phyloP scores from a whole-genome alignment of 1,140 invertebrate species.

The Ceratina australensis region DNA sequence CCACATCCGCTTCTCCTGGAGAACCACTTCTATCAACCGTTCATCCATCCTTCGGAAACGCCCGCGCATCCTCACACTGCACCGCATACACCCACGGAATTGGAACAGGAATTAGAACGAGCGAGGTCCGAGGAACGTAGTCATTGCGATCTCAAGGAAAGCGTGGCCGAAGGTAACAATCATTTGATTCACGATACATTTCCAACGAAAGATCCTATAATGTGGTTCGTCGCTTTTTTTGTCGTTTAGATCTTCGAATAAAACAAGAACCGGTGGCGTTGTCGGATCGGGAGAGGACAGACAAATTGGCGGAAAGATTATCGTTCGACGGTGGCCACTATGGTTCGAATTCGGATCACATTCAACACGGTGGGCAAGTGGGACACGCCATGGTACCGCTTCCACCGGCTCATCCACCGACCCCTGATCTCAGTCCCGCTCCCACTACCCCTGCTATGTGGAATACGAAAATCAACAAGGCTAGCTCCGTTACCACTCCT shows the following conservation, averaged over 20 bases:
- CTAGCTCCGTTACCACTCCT: constrained; percentile 81
- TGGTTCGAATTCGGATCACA: constrained; percentile 72
- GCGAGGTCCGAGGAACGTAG: constrained; percentile 73
- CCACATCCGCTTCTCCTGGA: constrained; percentile 80
- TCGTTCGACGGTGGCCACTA: constrained; percentile 73
- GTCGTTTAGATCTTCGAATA: constrained; percentile 81
- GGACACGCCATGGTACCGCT: constrained; percentile 66
- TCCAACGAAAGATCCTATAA: background rate
- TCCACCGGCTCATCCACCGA: constrained; percentile 71
- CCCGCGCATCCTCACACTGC: constrained; percentile 74
- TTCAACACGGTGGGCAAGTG: constrained; percentile 67
- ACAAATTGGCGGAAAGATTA: constrained; percentile 77
- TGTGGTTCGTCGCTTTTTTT: background rate
- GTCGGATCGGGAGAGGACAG: constrained; percentile 78
- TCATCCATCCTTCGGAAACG: constrained; percentile 71
- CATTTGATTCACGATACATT: too few relatives aligned
- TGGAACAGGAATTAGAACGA: constrained; percentile 75
- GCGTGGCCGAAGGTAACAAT: constrained; percentile 75
- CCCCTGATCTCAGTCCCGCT: constrained; percentile 78
- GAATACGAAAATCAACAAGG: constrained; percentile 82
- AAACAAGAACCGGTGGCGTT: constrained; percentile 81
- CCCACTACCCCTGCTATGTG: constrained; percentile 76
- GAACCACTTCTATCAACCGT: constrained; percentile 75
- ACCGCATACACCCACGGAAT: constrained; percentile 76
- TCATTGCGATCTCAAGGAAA: constrained; percentile 74